These are phyloP conservation scores for Geothlypis trichas DNA, from an alignment of 2,113 vertebrate genomes.

Conservation along the genomic window DNA sequence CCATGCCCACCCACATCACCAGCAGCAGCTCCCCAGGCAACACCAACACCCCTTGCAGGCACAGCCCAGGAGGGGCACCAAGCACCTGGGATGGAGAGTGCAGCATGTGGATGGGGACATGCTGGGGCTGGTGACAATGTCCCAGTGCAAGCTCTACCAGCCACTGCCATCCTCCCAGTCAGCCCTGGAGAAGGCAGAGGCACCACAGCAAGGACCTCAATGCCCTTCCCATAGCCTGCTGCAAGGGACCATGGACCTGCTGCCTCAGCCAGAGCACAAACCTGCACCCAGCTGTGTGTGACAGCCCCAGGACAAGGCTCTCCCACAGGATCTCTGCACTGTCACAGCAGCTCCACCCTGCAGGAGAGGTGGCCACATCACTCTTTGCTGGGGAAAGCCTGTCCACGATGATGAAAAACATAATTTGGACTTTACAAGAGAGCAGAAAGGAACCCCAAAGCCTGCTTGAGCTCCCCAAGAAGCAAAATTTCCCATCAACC, in stretches of 20 bases:
- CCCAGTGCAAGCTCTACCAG: background rate
- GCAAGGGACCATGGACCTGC: accelerated
- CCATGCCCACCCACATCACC: accelerated
- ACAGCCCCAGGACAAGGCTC: background rate
- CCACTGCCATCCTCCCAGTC: background rate
- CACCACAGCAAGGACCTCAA: too few species aligned
- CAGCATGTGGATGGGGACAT: accelerated
- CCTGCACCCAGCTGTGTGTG: background rate
- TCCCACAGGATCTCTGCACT: background rate
- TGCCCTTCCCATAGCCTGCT: background rate
- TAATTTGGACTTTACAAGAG: background rate
- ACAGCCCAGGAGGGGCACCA: background rate
- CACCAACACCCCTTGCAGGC: background rate
- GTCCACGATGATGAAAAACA: accelerated
- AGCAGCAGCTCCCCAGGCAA: background rate
- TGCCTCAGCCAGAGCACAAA: accelerated
- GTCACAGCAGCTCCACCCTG: background rate
- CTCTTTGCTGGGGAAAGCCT: background rate
- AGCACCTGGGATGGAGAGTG: accelerated
- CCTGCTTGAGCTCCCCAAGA: background rate
- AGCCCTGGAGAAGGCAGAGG: background rate
- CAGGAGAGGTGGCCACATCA: background rate
- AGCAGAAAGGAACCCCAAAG: background rate
- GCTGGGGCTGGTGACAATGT: background rate
- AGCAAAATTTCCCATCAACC: background rate